Conservation (phyloP, 1,140 invertebrate genomes). For the Ephestia elutella region DNA sequence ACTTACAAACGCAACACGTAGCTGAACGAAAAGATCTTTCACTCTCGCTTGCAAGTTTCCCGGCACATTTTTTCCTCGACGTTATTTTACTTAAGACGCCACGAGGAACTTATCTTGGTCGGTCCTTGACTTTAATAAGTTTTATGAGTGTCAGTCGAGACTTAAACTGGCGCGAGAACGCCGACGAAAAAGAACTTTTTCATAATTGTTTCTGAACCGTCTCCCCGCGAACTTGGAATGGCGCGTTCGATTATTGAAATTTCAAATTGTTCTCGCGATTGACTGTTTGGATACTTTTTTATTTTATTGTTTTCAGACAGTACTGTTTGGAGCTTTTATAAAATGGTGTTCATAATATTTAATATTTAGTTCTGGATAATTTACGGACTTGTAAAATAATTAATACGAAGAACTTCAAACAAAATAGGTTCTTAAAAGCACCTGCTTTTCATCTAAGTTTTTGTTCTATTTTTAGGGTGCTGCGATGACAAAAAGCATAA, state of each 20-base stretch:
- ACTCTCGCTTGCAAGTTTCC: conserved; percentile 61
- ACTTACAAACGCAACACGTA: conserved; percentile 57
- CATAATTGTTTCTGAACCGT: conserved; percentile 71
- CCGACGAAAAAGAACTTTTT: conserved; percentile 66
- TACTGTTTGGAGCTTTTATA: background rate
- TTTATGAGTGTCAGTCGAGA: conserved; percentile 70
- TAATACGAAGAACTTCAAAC: background rate
- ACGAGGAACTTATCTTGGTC: conserved; percentile 69
- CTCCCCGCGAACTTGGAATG: conserved; percentile 41
- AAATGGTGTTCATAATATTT: too few relatives aligned
- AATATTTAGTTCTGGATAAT: too few relatives aligned
- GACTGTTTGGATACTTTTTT: conserved; percentile 12
- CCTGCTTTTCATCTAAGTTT: background rate
- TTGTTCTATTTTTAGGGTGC: background rate
- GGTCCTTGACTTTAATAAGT: conserved; percentile 74
- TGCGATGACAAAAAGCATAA: background rate
- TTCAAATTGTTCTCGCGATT: conserved; percentile 20
- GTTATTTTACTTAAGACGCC: conserved; percentile 72
- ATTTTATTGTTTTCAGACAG: background rate
- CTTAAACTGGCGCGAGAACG: conserved; percentile 67
- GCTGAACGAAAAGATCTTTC: conserved; percentile 47
- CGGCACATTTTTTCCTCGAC: conserved; percentile 63
- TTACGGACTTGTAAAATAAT: too few relatives aligned
- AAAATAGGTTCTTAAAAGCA: background rate
- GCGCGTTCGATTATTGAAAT: conserved; percentile 67